A percentile compares a stretch with the other conserved stretches of the same genome.
phyloP scores from a whole-genome alignment of 2,797 vertebrate genomes.

The Macropodus opercularis region DNA sequence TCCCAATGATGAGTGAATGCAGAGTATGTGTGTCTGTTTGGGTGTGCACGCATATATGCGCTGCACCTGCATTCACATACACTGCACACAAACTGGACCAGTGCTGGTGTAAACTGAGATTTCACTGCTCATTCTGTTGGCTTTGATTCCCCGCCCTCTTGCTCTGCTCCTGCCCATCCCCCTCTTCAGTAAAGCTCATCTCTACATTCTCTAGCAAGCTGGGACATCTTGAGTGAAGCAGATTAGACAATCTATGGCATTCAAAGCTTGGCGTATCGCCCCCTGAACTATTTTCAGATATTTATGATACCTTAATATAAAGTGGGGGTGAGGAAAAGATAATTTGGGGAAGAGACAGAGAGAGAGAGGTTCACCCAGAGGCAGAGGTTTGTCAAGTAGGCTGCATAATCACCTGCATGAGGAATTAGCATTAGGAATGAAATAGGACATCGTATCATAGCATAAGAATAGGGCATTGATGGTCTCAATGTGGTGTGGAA shows the following conservation, averaged over 20 bases:
- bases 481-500: conserved; percentile 20
- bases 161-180: conserved; percentile 50
- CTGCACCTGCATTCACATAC: conserved; percentile 9
- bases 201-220: conserved; percentile 65
- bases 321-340: conserved; percentile 10
- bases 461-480: conserved; percentile 22
- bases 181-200: conserved; percentile 55
- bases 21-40: background rate
- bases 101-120: conserved; percentile 58
- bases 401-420: conserved; percentile 21
- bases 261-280: conserved; percentile 22
- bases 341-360: background rate
- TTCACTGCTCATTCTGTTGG: conserved; percentile 67
- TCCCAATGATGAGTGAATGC: too few relatives aligned
- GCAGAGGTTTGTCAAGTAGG: conserved; percentile 20
- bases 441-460: conserved; percentile 39
- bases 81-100: conserved; percentile 19
- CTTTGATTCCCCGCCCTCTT: conserved; percentile 54
- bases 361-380: conserved; percentile 24
- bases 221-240: conserved; percentile 59
- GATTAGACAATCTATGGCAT: conserved; percentile 48
- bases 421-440: conserved; percentile 26
- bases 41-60: background rate
- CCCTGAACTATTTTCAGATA: conserved; percentile 36
- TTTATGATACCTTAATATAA: conserved; percentile 18